Evolutionary conservation across 2,797 vertebrate genomes (phyloP), one percentile per base, ranked within the genome.

Genomic region (Danio jaintianensis): DNA sequence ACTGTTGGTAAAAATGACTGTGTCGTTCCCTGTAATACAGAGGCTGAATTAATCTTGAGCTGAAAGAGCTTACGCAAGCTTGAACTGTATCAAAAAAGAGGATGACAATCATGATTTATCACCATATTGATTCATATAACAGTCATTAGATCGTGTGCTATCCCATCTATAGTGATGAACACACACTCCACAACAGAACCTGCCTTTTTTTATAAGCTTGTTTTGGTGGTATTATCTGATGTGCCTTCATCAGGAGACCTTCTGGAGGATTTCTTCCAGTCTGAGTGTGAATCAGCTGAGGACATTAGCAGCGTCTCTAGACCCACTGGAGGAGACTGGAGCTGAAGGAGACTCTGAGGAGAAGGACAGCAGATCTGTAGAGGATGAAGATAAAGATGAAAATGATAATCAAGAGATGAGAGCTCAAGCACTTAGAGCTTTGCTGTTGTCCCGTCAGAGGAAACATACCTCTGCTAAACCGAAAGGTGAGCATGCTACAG

Each of bases 251-350:
- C 73, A 99, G 98, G 98, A 99, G 89, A 91, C 92, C 7, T 99
- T 99, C 91, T 99, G 97, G 97, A 96, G 97, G 82, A 97, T 99
- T 86, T 95, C 96, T 0, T 93, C 89, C n/a, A 92, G 94, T 56
- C 84, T 98, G 74, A 95, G 83, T 50, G 84, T 90, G 0, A 87
- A 86, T 74, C 93, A 93, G 86, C 95, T 98, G n/a, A 89, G 90
- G 2, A 89, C 84, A 0, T 73, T 88, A 0, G 96, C 96, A 0
- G 86, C 92, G 52, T 94, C 94, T 83, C 87, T 99, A 0, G 68
- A 84, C 84, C 83, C 78, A 0, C 64, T 29, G 59, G 88, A 90
- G 40, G 84, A 90, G 7, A 1, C 75, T 7, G 1, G 80, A 86
- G 67, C 86, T 64, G 13, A 40, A 40, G 52, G 22, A 63, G 47